Evolutionary conservation across 2,797 vertebrate genomes (phyloP).

Genomic region (Adelosebastes latens): DNA sequence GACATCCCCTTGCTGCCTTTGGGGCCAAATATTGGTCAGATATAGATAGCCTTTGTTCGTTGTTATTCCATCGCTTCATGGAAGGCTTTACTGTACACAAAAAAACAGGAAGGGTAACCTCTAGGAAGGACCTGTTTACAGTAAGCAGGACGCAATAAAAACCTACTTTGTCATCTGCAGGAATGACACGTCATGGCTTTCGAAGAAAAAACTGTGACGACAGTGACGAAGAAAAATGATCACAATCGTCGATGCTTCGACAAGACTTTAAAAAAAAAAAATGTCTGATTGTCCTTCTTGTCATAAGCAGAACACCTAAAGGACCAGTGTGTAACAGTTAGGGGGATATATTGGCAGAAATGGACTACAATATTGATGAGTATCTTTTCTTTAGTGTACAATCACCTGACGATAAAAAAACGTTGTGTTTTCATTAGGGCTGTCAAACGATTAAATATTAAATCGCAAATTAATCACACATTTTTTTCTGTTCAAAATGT

Average conservation of each 20-base stretch:
- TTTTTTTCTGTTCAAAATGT: too few relatives aligned
- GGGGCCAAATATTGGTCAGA: constrained; percentile 30
- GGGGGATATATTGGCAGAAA: too few relatives aligned
- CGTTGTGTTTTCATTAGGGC: too few relatives aligned
- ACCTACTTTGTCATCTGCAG: not conserved
- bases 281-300: not conserved
- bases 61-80: constrained; percentile 28
- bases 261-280: not conserved
- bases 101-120: not conserved
- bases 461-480: too few relatives aligned
- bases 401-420: too few relatives aligned
- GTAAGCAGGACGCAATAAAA: constrained; percentile 1
- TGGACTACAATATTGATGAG: too few relatives aligned
- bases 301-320: not conserved
- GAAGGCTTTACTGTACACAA: constrained; percentile 36
- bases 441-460: too few relatives aligned
- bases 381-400: too few relatives aligned
- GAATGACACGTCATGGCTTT: not conserved
- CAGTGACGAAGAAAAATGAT: not conserved
- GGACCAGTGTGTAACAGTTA: too few relatives aligned
- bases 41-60: constrained; percentile 32
- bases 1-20: not conserved
- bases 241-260: not conserved
- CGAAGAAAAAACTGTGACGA: not conserved
- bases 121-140: not conserved